A percentile compares a stretch with the other conserved stretches of the same genome.
These are phyloP conservation scores for Asbolus verrucosus DNA, from an alignment of 1,140 invertebrate species.

Conservation along the genomic window DNA sequence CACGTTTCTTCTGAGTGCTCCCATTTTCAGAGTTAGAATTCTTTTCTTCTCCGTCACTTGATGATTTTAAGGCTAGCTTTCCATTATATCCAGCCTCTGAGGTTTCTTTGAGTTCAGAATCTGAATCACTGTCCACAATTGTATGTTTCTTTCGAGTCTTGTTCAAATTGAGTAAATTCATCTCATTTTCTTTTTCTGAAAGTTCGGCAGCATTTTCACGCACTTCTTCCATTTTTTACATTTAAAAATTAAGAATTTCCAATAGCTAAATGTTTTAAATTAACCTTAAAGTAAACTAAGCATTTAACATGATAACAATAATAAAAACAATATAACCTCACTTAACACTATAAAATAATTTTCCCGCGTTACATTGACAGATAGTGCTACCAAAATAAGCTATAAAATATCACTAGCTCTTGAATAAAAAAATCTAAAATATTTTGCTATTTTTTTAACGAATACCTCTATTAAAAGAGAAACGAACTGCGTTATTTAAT, in stretches of 20 bases:
- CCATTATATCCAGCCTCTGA: background rate
- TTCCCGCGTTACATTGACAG: background rate
- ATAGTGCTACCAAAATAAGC: background rate
- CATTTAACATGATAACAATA: background rate
- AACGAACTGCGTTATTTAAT: too few species aligned
- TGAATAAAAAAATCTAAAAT: too few species aligned
- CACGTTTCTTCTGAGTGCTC: conserved; percentile 25
- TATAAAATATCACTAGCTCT: too few species aligned
- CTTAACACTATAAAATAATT: background rate
- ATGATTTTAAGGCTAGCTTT: background rate
- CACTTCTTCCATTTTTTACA: conserved; percentile 7
- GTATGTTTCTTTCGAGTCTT: conserved; percentile 28
- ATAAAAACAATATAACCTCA: background rate
- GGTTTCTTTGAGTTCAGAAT: conserved; percentile 26
- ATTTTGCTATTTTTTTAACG: too few species aligned
- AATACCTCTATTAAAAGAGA: too few species aligned
- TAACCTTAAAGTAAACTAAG: too few species aligned
- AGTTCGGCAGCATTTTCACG: background rate
- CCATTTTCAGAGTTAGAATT: conserved; percentile 22
- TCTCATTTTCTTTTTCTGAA: conserved; percentile 24
- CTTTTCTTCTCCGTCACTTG: background rate
- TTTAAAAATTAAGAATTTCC: too few species aligned
- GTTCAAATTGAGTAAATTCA: conserved; percentile 9
- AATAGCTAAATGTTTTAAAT: too few species aligned
- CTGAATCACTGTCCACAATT: conserved; percentile 55